phyloP scores from a whole-genome alignment of 1,140 invertebrate species.

The Asbolus verrucosus region DNA sequence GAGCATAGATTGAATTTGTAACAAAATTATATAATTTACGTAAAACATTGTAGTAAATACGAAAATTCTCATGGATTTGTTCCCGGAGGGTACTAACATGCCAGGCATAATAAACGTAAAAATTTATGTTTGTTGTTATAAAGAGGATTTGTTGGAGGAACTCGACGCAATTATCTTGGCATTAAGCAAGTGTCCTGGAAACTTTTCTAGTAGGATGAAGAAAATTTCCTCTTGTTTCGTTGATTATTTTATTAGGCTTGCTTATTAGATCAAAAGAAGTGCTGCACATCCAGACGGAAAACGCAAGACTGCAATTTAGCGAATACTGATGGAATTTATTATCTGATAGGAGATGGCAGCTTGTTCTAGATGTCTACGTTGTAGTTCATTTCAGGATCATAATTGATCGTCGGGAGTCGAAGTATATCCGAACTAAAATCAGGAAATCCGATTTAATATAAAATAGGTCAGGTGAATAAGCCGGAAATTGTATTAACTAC shows the following conservation, averaged over 20 bases:
- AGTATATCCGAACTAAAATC: constrained; percentile 38
- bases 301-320: constrained; percentile 18
- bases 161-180: constrained; percentile 24
- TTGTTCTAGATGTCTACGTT: not conserved
- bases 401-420: constrained; percentile 28
- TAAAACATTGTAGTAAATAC: no score
- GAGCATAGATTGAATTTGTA: no score
- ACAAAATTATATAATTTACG: no score
- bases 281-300: not conserved
- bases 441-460: constrained; percentile 44
- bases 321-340: constrained; percentile 29
- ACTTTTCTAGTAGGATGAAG: constrained; percentile 6
- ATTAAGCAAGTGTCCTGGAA: constrained; percentile 31
- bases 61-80: not conserved
- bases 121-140: constrained; percentile 33
- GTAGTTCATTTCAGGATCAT: constrained; percentile 12
- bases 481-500: constrained; percentile 45
- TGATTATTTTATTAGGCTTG: not conserved
- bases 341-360: not conserved
- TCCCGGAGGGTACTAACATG: constrained; percentile 3
- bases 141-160: constrained; percentile 25
- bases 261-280: constrained; percentile 9
- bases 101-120: constrained; percentile 28
- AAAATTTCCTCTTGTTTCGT: not conserved
- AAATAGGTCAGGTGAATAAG: constrained; percentile 41